These are phyloP conservation scores for Branchellion lobata DNA, from an alignment of 2,888 invertebrate genomes.

Conservation along the genomic window DNA sequence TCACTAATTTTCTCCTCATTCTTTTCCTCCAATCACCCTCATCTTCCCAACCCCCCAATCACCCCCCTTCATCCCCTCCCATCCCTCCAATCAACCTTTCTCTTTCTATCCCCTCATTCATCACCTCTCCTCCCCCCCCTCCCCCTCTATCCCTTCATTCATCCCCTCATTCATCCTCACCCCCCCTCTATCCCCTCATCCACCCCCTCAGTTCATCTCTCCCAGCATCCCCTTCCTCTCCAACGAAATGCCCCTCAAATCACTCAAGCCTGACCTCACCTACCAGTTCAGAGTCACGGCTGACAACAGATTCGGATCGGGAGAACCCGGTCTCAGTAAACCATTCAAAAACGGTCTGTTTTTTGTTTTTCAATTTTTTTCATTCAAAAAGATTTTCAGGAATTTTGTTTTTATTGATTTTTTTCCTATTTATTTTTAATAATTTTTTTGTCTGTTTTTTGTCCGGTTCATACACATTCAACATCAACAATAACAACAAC, in stretches of 20 bases:
- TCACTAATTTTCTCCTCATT: too few relatives aligned
- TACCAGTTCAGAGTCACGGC: constrained; percentile 61
- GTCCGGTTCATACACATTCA: too few relatives aligned
- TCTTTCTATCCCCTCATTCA: too few relatives aligned
- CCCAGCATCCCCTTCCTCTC: constrained; percentile 20
- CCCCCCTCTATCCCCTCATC: too few relatives aligned
- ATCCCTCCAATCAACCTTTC: background rate
- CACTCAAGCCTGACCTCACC: constrained; percentile 54
- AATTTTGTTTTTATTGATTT: too few relatives aligned
- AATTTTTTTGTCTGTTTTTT: too few relatives aligned
- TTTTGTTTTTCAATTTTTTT: too few relatives aligned
- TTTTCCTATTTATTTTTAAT: background rate
- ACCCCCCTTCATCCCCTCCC: background rate
- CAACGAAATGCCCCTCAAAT: constrained; percentile 51
- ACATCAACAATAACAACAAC: too few relatives aligned
- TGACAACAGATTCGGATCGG: constrained; percentile 60
- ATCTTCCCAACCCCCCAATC: too few relatives aligned
- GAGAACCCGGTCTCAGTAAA: constrained; percentile 51
- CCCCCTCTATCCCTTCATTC: background rate
- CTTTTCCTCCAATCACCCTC: background rate
- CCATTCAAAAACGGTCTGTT: background rate
- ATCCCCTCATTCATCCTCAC: too few relatives aligned
- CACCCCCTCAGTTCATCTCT: constrained; percentile 16
- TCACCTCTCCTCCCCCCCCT: too few relatives aligned
- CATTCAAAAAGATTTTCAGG: constrained; percentile 15